phyloP scores from a whole-genome alignment of 2,888 invertebrate genomes.

The Abrostola tripartita region DNA sequence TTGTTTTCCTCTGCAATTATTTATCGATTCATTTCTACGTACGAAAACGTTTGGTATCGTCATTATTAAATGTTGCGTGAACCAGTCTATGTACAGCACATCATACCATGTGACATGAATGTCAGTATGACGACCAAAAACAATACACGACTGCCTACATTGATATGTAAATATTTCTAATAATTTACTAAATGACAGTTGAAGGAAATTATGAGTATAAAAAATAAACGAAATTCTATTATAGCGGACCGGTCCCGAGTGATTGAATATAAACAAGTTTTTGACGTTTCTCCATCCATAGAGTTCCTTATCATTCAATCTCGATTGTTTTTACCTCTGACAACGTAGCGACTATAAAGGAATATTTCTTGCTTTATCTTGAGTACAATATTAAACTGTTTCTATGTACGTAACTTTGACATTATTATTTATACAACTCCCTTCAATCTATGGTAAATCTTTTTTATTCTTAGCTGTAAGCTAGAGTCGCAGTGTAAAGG shows the following conservation, averaged over 20 bases:
- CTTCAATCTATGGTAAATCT: constrained; percentile 49
- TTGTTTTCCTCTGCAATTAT: constrained; percentile 37
- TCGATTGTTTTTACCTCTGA: constrained; percentile 58
- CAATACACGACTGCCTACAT: constrained; percentile 10
- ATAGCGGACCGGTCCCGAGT: constrained; percentile 46
- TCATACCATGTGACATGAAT: constrained; percentile 10
- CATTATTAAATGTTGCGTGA: constrained; percentile 23
- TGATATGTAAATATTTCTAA: constrained; percentile 39
- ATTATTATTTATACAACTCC: constrained; percentile 52
- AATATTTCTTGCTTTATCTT: constrained; percentile 41
- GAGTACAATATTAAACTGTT: constrained; percentile 41
- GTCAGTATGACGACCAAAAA: constrained; percentile 7
- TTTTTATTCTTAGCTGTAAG: constrained; percentile 52
- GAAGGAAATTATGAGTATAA: constrained; percentile 53
- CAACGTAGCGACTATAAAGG: constrained; percentile 45
- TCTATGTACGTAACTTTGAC: constrained; percentile 44
- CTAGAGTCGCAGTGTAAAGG: constrained; percentile 54
- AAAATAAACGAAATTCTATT: constrained; percentile 55
- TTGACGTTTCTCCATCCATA: constrained; percentile 54
- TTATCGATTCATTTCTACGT: constrained; percentile 30
- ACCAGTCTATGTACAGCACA: constrained; percentile 1
- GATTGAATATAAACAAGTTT: constrained; percentile 61
- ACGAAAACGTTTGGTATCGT: constrained; percentile 11
- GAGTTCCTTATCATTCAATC: constrained; percentile 58
- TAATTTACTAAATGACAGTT: constrained; percentile 44